Evolutionary conservation across 2,888 invertebrate species (phyloP), one percentile per base, ranked within the genome.

Genomic region (Drosophila incognita): DNA sequence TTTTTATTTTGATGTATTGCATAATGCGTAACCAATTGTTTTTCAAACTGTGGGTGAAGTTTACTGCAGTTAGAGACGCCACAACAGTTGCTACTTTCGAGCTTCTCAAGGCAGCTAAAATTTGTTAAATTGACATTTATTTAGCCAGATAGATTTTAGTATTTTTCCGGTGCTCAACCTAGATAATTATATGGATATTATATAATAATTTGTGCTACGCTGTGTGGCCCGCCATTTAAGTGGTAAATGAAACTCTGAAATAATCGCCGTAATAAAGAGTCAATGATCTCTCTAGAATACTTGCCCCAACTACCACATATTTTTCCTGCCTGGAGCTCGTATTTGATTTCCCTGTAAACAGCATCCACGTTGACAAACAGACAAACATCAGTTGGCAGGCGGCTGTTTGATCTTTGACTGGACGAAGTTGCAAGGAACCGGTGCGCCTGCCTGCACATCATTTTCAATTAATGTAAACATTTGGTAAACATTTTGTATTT

Each of bases 311-410:
- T 51, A 15, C 10, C 10, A 13, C 49, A 42, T 27, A 35, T 13
- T 21, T n/a, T 53, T 33, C 57, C 38, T 62, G 29, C 35, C 10
- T n/a, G 31, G 13, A 77, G 66, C 71, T 76, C 11, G 24, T 54
- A 65, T 88, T 83, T 89, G 87, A 81, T 87, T 85, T 89, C 77
- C 84, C 59, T 75, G 84, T 89, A 85, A 89, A 89, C 84, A 82
- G 53, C 61, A 40, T 21, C 35, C 59, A 69, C 67, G 89, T 85
- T 85, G 89, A 85, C 85, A 85, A 82, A 85, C 79, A 73, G 76
- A 49, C 57, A 67, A 75, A 75, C 69, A 67, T 10, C 57, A 68
- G 67, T 77, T 71, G 80, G 65, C 65, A 65, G 71, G 42, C 72
- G 79, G 70, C 84, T 77, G 83, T 89, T 81, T 83, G 83, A 83